Evolutionary conservation across 2,113 vertebrate species (phyloP).

Genomic region (Odocoileus virginianus): DNA sequence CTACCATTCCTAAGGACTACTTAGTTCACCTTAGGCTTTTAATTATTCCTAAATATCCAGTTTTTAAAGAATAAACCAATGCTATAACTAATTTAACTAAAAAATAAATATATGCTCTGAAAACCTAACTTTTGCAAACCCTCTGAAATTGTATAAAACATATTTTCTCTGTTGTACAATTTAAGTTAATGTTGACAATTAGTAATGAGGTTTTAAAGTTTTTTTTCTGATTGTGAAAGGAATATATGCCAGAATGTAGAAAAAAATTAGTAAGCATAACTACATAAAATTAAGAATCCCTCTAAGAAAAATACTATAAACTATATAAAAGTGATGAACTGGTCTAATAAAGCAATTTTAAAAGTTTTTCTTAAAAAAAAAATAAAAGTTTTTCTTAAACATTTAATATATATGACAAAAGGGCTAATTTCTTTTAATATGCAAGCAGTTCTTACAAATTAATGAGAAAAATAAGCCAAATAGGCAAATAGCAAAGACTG

Average conservation of each 20-base stretch:
- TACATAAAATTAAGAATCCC: background rate
- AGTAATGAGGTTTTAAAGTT: background rate
- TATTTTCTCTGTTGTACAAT: background rate
- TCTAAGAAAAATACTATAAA: background rate
- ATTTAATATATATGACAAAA: background rate
- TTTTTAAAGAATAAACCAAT: conserved; percentile 1
- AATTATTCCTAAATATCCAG: background rate
- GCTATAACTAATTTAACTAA: background rate
- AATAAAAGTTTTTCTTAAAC: background rate
- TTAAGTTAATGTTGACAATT: background rate
- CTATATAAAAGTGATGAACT: background rate
- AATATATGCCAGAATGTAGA: background rate
- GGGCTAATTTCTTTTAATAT: background rate
- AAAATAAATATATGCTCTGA: background rate
- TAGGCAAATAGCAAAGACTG: background rate
- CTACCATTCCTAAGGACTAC: background rate
- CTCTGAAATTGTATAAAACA: background rate
- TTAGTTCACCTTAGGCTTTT: background rate
- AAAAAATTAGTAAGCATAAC: background rate
- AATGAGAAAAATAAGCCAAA: background rate
- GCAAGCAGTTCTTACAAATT: background rate
- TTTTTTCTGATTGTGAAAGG: background rate
- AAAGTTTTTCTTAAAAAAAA: background rate
- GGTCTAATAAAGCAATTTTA: background rate
- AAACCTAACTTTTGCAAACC: conserved; percentile 16